Evolutionary conservation across 2,888 invertebrate genomes (phyloP), one percentile per base, ranked within the genome.

Genomic region (Dolomedes plantarius): DNA sequence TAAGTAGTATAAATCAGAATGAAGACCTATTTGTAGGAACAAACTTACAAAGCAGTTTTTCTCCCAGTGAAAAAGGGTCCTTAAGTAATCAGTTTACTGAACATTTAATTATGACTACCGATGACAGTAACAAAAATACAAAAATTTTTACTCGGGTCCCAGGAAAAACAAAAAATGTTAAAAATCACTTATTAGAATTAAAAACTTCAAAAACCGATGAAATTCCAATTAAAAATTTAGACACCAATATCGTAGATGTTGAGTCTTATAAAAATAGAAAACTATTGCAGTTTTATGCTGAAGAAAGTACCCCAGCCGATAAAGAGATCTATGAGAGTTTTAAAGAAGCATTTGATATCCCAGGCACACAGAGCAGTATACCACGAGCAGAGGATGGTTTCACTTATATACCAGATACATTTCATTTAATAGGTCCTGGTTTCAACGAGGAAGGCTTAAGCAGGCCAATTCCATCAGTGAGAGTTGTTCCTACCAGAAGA

Each of bases 401-500:
- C 29, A 62, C n/a, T 13, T 73, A 73, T 56, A 29, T 29, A 0
- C 39, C 77, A 77, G 62, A 77, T 39, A 50, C 73, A 16, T 80
- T 80, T 76, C 72, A 56, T 86, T 67, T 80, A 41, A 27, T 76
- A 86, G 86, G 86, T 80, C 64, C 76, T 23, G 75, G 69, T 32
- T 65, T 67, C 16, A 75, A 76, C 41, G 80, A 80, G 27, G 86
- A 86, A 50, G 32, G 71, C 0, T 32, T 31, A 16, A 76, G 65
- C 19, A 75, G 86, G 31, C 86, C 86, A 2, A 86, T 86, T 27
- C 86, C 86, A 11, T 46, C 86, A 9, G 80, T 86, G 23, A 69
- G 86, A 50, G 80, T 86, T 0, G 76, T 86, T 27, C 86, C 86
- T 23, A 86, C 86, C 0, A 29, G 86, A 46, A 56, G 86, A 41